phyloP scores from a whole-genome alignment of 2,888 invertebrate species.

The Pherbina coryleti region DNA sequence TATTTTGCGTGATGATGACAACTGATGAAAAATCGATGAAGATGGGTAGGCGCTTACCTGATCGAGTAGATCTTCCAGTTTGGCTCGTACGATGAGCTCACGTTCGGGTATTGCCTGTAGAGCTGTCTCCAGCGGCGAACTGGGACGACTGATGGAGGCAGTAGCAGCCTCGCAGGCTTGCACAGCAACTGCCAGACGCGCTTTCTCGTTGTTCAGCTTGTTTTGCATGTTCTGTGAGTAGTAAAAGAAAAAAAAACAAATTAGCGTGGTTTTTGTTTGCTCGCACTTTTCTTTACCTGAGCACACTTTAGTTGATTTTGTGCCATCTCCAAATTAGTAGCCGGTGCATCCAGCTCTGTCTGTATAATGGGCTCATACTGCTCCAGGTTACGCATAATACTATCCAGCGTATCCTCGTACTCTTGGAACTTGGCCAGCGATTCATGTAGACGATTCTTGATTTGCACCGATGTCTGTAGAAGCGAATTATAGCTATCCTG shows the following conservation, averaged over 20 bases:
- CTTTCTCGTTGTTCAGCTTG: constrained; percentile 89
- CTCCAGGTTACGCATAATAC: constrained; percentile 85
- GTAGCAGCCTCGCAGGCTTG: constrained; percentile 95
- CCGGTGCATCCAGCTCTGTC: constrained; percentile 80
- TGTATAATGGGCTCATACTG: constrained; percentile 82
- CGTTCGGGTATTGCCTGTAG: constrained; percentile 87
- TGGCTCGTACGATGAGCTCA: constrained; percentile 86
- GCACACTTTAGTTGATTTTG: constrained; percentile 81
- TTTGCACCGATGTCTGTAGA: constrained; percentile 89
- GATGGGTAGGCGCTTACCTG: constrained; percentile 75
- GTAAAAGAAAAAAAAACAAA: constrained; percentile 36
- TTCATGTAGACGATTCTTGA: constrained; percentile 87
- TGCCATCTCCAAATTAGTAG: constrained; percentile 81
- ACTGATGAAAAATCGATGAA: background rate
- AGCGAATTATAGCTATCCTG: constrained; percentile 94
- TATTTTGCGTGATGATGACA: background rate
- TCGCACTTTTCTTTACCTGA: constrained; percentile 66
- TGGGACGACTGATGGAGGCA: constrained; percentile 90
- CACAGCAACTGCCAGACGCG: constrained; percentile 85
- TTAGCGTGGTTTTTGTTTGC: background rate
- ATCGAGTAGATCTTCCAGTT: constrained; percentile 92
- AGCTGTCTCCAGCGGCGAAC: constrained; percentile 88
- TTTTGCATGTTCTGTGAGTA: constrained; percentile 78
- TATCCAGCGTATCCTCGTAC: constrained; percentile 90
- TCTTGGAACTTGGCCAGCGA: constrained; percentile 93